Base-by-base conservation (phyloP, 2,888 invertebrate species). In the Eupithecia insigniata region DNA sequence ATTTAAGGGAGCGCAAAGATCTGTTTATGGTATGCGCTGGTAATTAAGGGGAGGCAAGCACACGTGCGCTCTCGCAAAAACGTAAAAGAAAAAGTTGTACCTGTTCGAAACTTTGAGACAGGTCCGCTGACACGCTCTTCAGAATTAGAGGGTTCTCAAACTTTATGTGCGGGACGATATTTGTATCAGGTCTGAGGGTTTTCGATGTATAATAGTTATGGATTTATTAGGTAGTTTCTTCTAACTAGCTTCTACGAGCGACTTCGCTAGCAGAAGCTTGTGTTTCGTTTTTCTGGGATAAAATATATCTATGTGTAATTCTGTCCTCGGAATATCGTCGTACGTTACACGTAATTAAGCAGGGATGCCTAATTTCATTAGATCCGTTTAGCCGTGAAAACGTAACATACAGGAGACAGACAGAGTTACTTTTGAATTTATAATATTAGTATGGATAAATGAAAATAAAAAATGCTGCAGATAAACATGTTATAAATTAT, bases 1-100 rank as follows among this genome's bases (percentile, higher is more conserved):
- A 94, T 93, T 93, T 93, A 93, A 94, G 90, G 93, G 90, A 93
- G 93, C 94, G 93, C 93, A 93, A 94, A 94, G 93, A 93, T 94
- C 92, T 94, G 94, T 94, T 94, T 94, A 94, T 94, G 94, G 94
- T 94, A 94, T 94, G 94, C 92, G 93, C 91, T 88, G 89, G 92
- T 94, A 94, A 94, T 94, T 93, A 94, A 93, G 93, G 93, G 92
- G 91, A 89, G 90, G 92, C 85, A 32, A 84, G 90, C 92, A 93
- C 93, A 92, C 92, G 93, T 93, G 94, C 93, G 92, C 89, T 83
- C 83, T 78, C 90, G 92, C 91, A 92, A 91, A 92, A 92, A 92
- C 88, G 88, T 86, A 87, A 83, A 88, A 87, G 87, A 92, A 93
- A 93, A 93, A 93, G 87, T 83, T 85, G 89, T 93, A 93, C 94